phyloP scores from a whole-genome alignment of 2,888 invertebrate species.

The Drosophila neotestacea region DNA sequence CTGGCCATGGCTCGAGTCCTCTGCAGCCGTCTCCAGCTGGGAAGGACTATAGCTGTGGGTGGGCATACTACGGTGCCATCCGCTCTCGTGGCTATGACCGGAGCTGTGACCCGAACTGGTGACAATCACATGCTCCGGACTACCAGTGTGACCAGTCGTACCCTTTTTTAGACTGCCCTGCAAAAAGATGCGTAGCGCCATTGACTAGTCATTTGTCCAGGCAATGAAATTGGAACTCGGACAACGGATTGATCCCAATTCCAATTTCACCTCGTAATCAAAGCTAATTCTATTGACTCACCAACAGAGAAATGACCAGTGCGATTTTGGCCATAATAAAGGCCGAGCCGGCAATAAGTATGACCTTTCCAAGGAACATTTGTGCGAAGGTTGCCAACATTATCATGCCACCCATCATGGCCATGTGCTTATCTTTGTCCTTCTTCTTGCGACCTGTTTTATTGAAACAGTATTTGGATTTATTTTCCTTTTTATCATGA shows the following conservation, averaged over 20 bases:
- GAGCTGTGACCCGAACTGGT: constrained; percentile 84
- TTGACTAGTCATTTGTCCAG: constrained; percentile 22
- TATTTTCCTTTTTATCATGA: constrained; percentile 37
- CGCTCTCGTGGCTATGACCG: constrained; percentile 79
- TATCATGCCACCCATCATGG: constrained; percentile 88
- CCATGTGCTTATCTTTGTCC: constrained; percentile 85
- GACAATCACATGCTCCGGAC: constrained; percentile 86
- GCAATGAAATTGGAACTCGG: constrained; percentile 2
- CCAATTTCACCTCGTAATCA: neutral
- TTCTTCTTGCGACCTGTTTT: constrained; percentile 87
- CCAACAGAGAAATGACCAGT: constrained; percentile 87
- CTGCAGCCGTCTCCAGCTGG: constrained; percentile 41
- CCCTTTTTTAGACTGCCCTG: constrained; percentile 88
- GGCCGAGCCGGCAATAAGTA: constrained; percentile 89
- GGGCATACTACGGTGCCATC: constrained; percentile 85
- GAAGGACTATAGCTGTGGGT: constrained; percentile 43
- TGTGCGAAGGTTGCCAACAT: constrained; percentile 88
- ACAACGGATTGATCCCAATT: neutral
- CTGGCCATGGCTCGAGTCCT: constrained; percentile 33
- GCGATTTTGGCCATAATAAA: constrained; percentile 89
- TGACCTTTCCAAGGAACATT: constrained; percentile 89
- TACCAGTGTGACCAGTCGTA: constrained; percentile 85
- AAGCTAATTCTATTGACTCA: constrained; percentile 74
- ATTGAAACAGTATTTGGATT: constrained; percentile 74
- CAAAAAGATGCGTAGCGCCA: constrained; percentile 64